These are phyloP conservation scores for Metaphire vulgaris DNA, from an alignment of 1,140 invertebrate species.

Conservation along the genomic window DNA sequence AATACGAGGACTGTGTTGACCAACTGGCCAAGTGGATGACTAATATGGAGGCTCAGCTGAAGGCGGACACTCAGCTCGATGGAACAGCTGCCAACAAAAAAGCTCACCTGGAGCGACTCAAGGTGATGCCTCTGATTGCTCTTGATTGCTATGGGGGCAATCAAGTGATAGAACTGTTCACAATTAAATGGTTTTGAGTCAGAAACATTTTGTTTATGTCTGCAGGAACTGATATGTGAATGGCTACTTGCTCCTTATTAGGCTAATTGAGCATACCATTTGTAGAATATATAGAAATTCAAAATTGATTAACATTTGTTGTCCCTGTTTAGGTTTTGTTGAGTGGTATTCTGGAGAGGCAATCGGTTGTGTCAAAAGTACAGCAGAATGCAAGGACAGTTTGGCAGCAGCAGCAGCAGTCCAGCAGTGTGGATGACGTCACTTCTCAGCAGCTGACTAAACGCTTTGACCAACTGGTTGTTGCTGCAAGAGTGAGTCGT, in stretches of 20 bases:
- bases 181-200: too few relatives aligned
- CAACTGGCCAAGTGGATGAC: conserved; percentile 84
- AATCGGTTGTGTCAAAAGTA: not conserved
- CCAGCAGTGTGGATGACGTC: not conserved
- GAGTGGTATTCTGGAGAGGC: not conserved
- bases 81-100: conserved; percentile 86
- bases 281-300: too few relatives aligned
- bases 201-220: too few relatives aligned
- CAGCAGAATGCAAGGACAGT: not conserved
- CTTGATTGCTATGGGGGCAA: too few relatives aligned
- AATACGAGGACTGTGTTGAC: conserved; percentile 56
- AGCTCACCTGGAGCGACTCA: conserved; percentile 85
- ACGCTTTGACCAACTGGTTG: conserved; percentile 67
- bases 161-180: too few relatives aligned
- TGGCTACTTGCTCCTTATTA: too few relatives aligned
- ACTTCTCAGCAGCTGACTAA: conserved; percentile 71
- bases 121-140: too few relatives aligned
- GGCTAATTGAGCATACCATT: too few relatives aligned
- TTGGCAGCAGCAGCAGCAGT: not conserved
- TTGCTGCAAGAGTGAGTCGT: conserved; percentile 59
- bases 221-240: too few relatives aligned
- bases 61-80: conserved; percentile 80
- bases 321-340: not conserved
- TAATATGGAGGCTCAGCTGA: conserved; percentile 82
- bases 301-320: too few relatives aligned